Evolutionary conservation across 2,797 vertebrate species (phyloP).

Genomic region (Carapus acus): DNA sequence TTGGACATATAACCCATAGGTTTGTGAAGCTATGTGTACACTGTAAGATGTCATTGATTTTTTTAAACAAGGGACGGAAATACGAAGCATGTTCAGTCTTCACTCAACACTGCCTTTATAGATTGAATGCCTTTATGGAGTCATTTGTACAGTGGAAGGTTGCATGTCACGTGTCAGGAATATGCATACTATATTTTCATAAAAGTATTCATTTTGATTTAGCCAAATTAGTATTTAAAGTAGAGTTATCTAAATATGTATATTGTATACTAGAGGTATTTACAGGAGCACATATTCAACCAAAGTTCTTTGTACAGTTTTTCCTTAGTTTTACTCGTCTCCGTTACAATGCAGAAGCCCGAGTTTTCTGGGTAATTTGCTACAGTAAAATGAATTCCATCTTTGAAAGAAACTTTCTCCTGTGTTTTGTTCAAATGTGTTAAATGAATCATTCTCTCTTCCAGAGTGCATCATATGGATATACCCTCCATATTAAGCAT

Average conservation of each 20-base stretch:
- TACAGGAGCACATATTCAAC: slow-evolving; percentile 49
- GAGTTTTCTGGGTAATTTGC: neutral
- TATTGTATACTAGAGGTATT: slow-evolving; percentile 58
- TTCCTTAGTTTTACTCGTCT: slow-evolving; percentile 34
- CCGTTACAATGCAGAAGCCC: slow-evolving; percentile 10
- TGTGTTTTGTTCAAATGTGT: neutral
- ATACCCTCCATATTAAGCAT: slow-evolving; percentile 24
- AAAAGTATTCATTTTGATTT: slow-evolving; percentile 39
- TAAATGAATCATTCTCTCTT: slow-evolving; percentile 4
- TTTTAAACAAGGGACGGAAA: slow-evolving; percentile 45
- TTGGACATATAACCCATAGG: slow-evolving; percentile 4
- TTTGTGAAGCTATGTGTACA: slow-evolving; percentile 16
- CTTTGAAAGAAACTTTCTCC: slow-evolving; percentile 17
- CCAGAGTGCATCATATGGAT: slow-evolving; percentile 19
- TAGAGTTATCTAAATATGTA: slow-evolving; percentile 55
- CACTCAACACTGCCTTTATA: slow-evolving; percentile 7
- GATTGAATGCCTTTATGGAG: too few relatives aligned
- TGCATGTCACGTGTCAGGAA: slow-evolving; percentile 16
- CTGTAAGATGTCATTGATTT: slow-evolving; percentile 23
- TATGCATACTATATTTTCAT: slow-evolving; percentile 46
- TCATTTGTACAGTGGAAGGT: slow-evolving; percentile 20
- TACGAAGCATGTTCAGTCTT: slow-evolving; percentile 17
- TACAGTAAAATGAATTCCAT: slow-evolving; percentile 3
- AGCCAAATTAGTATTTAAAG: slow-evolving; percentile 67
- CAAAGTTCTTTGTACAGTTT: slow-evolving; percentile 60